Percentiles rank a stretch among this genome's conserved stretches.
Conservation (phyloP, 2,113 vertebrate species). For the Galeopterus variegatus region DNA sequence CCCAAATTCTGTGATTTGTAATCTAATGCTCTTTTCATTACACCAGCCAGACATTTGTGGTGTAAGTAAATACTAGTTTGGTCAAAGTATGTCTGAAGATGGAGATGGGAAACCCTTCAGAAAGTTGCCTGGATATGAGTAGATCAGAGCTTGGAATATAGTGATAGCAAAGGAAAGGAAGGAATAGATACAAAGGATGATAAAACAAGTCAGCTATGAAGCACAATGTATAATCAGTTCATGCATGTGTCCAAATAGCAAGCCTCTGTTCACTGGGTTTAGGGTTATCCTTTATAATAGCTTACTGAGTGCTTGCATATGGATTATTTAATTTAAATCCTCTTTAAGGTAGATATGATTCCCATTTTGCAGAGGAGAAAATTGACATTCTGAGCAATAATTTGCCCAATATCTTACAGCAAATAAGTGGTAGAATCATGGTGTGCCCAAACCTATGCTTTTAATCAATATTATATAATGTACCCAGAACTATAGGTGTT, state of each 20-base stretch:
- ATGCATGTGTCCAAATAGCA: neutral
- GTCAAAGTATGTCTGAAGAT: neutral
- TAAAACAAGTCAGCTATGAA: neutral
- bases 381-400: neutral
- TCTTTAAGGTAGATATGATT: neutral
- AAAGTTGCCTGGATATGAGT: neutral
- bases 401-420: neutral
- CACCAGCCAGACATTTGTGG: neutral
- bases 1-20: neutral
- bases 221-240: neutral
- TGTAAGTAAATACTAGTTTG: conserved; percentile 16
- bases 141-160: neutral
- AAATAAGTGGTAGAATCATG: conserved; percentile 52
- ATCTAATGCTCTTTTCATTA: neutral
- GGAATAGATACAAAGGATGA: neutral
- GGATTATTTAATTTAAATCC: neutral
- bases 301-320: neutral
- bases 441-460: neutral
- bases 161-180: neutral
- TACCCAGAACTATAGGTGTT: neutral
- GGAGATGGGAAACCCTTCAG: conserved; percentile 11
- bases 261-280: conserved; percentile 13
- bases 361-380: conserved; percentile 9
- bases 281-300: conserved; percentile 42
- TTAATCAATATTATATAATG: conserved; percentile 24